Evolutionary conservation across 2,113 vertebrate species (phyloP).

Genomic region (Tricholaema leucomelas): DNA sequence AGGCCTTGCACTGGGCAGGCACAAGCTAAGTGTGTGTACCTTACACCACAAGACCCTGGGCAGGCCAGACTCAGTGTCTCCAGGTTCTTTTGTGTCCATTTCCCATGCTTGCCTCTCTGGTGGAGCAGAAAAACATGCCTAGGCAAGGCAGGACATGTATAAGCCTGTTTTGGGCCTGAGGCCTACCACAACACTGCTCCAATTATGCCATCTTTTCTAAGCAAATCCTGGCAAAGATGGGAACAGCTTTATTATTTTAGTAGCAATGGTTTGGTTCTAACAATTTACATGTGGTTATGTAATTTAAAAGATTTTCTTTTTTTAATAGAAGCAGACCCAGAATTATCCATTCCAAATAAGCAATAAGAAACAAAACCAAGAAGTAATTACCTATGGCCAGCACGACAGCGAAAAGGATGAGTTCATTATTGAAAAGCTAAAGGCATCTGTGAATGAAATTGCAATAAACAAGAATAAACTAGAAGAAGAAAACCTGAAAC

Average conservation of each 20-base stretch:
- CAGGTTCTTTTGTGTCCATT: too few relatives aligned
- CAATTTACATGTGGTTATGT: not conserved
- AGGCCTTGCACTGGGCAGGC: too few relatives aligned
- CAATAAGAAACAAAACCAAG: conserved; percentile 40
- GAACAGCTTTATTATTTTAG: not conserved
- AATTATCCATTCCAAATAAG: conserved; percentile 64
- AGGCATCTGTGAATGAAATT: conserved; percentile 74
- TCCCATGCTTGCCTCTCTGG: too few relatives aligned
- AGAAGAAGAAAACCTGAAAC: conserved; percentile 77
- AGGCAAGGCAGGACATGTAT: too few relatives aligned
- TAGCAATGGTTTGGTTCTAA: not conserved
- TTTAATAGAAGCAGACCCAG: conserved; percentile 69
- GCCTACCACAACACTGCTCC: too few relatives aligned
- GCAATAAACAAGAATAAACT: conserved; percentile 70
- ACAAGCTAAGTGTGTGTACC: too few relatives aligned
- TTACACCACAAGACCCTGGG: too few relatives aligned
- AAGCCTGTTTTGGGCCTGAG: too few relatives aligned
- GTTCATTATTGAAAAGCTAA: conserved; percentile 72
- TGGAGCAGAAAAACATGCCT: too few relatives aligned
- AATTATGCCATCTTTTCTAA: not conserved
- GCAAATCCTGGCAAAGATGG: not conserved
- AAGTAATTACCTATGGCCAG: conserved; percentile 16
- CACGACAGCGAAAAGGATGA: conserved; percentile 46
- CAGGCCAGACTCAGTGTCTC: too few relatives aligned
- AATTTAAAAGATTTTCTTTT: not conserved